These are phyloP conservation scores for Dicentrarchus labrax DNA, from an alignment of 2,113 vertebrate genomes.

Conservation along the genomic window DNA sequence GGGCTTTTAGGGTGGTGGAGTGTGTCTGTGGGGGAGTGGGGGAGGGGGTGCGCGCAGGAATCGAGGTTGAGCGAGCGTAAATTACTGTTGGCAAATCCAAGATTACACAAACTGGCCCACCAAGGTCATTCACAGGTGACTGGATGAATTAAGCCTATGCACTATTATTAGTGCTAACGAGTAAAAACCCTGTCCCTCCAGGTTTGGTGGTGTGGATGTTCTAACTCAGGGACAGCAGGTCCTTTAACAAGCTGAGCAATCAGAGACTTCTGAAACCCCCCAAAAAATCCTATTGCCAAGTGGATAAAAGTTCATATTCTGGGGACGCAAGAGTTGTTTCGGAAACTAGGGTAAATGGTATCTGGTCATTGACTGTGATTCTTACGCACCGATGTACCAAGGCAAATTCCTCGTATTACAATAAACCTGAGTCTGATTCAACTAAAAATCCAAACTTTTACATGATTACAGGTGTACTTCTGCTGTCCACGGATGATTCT, in stretches of 20 bases:
- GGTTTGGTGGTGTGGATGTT: background rate
- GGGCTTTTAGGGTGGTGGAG: background rate
- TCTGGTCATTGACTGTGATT: background rate
- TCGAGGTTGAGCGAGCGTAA: background rate
- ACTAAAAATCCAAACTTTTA: too few relatives aligned
- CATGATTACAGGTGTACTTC: background rate
- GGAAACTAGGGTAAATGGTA: background rate
- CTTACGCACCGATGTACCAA: too few relatives aligned
- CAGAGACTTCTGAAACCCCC: background rate
- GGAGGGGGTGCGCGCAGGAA: background rate
- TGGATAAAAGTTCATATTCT: background rate
- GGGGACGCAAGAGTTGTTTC: background rate
- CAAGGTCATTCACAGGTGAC: constrained; percentile 18
- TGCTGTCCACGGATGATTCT: background rate
- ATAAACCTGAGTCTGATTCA: too few relatives aligned
- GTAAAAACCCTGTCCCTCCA: background rate
- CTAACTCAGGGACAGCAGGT: background rate
- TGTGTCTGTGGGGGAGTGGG: background rate
- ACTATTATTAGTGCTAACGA: background rate
- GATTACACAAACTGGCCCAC: constrained; percentile 21
- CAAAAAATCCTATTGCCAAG: background rate
- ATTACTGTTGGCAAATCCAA: constrained; percentile 23
- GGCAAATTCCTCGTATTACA: too few relatives aligned
- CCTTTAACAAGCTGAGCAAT: background rate
- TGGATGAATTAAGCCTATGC: background rate